phyloP scores from a whole-genome alignment of 1,140 invertebrate species.

The Philotrypesis tridentata region DNA sequence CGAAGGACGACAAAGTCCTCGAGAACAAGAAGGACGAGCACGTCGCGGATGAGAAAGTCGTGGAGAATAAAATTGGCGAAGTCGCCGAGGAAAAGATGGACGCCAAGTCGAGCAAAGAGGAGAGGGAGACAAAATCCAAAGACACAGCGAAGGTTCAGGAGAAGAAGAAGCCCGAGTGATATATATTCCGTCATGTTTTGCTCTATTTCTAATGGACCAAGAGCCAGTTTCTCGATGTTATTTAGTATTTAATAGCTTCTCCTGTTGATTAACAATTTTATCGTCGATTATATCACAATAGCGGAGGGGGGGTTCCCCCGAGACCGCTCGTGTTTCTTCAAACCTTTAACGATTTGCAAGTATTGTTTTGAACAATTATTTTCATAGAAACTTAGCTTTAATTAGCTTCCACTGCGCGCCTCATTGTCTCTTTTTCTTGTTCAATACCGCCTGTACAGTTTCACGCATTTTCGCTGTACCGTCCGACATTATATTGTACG shows the following conservation, averaged over 20 bases:
- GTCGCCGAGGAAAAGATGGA: no score
- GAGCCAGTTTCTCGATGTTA: conserved; percentile 11
- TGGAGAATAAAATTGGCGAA: neutral
- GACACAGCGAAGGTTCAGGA: conserved; percentile 41
- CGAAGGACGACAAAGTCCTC: neutral
- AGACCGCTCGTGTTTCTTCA: no score
- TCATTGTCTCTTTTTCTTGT: neutral
- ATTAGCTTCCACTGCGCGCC: no score
- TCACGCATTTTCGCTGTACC: neutral
- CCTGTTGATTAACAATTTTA: no score
- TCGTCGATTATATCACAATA: no score
- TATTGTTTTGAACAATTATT: neutral
- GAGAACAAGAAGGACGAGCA: neutral
- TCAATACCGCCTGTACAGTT: neutral
- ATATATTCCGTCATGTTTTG: neutral
- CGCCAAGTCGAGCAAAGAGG: conserved; percentile 32
- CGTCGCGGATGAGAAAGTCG: no score
- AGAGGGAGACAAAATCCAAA: neutral
- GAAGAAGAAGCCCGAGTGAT: conserved; percentile 2
- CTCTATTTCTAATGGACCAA: neutral
- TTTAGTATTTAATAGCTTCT: conserved; percentile 20
- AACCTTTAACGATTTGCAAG: neutral
- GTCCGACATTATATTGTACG: no score
- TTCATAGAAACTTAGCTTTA: neutral
- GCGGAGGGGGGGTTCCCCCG: no score